Percentiles rank a stretch among this genome's conserved stretches.
These are phyloP conservation scores for Zhuqinia jingwanae DNA, from an alignment of 2,888 invertebrate species.

Conservation along the genomic window DNA sequence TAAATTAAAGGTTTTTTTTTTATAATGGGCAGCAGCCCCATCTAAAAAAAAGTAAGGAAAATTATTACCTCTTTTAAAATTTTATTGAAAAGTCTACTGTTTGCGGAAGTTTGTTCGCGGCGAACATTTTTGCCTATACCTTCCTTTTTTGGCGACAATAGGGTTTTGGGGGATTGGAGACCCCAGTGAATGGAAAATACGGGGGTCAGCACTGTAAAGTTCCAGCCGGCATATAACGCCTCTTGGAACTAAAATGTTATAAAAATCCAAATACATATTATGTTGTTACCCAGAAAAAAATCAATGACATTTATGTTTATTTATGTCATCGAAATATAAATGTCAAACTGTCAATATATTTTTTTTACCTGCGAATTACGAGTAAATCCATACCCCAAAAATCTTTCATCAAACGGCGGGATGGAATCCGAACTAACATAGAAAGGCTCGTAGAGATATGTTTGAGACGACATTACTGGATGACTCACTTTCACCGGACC, in stretches of 20 bases:
- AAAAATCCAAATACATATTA: conserved; percentile 86
- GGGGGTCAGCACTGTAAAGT: conserved; percentile 63
- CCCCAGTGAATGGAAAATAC: conserved; percentile 69
- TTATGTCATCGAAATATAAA: too few relatives aligned
- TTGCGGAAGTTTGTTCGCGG: conserved; percentile 48
- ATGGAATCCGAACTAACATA: conserved; percentile 82
- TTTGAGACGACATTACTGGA: conserved; percentile 50
- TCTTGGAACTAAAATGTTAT: conserved; percentile 64
- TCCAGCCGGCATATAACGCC: conserved; percentile 62
- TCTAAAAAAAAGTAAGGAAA: too few relatives aligned
- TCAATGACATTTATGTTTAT: too few relatives aligned
- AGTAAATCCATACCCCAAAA: conserved; percentile 69
- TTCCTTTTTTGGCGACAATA: conserved; percentile 92
- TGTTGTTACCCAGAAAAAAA: too few relatives aligned
- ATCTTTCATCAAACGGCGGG: conserved; percentile 63
- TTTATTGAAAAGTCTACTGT: conserved; percentile 58
- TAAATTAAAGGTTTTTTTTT: background rate
- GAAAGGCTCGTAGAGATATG: conserved; percentile 89
- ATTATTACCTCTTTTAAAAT: conserved; percentile 56
- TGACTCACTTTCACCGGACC: conserved; percentile 69
- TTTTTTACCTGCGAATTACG: conserved; percentile 80
- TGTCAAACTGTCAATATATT: background rate
- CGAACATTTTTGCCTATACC: conserved; percentile 57
- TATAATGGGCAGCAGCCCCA: too few relatives aligned
- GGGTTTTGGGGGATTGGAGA: conserved; percentile 84